Conservation (phyloP, 1,140 invertebrate species). For the Propsilocerus akamusi region DNA sequence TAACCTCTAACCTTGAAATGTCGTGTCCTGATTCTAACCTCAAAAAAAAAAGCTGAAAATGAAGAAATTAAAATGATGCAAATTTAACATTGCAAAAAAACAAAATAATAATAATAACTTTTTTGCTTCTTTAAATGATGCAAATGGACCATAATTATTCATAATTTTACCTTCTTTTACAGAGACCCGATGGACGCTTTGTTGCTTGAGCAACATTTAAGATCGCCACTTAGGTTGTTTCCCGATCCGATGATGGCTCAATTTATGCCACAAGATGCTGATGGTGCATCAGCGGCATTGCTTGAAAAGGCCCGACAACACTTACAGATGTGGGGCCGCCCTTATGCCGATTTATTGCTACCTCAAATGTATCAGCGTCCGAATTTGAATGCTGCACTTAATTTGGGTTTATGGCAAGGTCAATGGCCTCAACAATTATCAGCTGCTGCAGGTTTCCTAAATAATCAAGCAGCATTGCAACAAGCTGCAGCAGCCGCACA, state of each 20-base stretch:
- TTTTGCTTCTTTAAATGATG: no score
- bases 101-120: no score
- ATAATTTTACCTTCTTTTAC: slow-evolving; percentile 16
- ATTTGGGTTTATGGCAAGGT: slow-evolving; percentile 21
- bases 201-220: slow-evolving; percentile 42
- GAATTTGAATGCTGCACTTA: slow-evolving; percentile 17
- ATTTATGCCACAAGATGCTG: slow-evolving; percentile 34
- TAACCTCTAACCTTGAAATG: no score
- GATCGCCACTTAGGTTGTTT: slow-evolving; percentile 36
- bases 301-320: slow-evolving; percentile 40
- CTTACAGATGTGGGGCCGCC: slow-evolving; percentile 34
- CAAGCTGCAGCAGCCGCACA: slow-evolving; percentile 15
- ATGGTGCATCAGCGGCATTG: slow-evolving; percentile 30
- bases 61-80: no score
- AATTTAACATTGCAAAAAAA: no score
- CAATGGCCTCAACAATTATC: slow-evolving; percentile 23
- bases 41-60: no score
- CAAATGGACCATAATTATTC: not conserved
- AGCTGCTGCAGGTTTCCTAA: slow-evolving; percentile 19
- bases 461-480: slow-evolving; percentile 13
- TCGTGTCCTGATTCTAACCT: no score
- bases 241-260: slow-evolving; percentile 27
- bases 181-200: slow-evolving; percentile 47
- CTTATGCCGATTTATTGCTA: slow-evolving; percentile 23
- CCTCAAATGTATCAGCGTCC: slow-evolving; percentile 24